These are phyloP conservation scores for Burhinus oedicnemus DNA, from an alignment of 2,113 vertebrate species.

Conservation along the genomic window DNA sequence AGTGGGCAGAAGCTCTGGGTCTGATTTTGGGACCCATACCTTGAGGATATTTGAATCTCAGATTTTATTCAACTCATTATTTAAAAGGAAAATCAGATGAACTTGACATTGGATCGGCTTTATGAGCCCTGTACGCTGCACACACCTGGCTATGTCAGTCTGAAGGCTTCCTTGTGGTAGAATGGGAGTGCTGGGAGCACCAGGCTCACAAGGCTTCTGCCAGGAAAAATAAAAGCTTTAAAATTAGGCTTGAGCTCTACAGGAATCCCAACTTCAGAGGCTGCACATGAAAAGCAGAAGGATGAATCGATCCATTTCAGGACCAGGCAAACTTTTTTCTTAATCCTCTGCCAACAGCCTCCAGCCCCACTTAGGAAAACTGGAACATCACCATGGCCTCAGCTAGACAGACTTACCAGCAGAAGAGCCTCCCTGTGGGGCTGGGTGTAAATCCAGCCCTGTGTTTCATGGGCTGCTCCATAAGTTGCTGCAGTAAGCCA, in stretches of 20 bases:
- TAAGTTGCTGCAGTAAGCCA: neutral
- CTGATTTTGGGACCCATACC: neutral
- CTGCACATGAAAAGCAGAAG: neutral
- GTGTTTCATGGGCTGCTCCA: neutral
- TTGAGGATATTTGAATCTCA: neutral
- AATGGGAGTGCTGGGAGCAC: neutral
- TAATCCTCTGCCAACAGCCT: neutral
- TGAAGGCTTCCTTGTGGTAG: neutral
- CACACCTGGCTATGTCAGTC: neutral
- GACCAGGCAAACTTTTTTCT: too few species aligned
- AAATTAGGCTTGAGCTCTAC: neutral
- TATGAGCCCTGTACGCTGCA: neutral
- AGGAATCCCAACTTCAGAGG: neutral
- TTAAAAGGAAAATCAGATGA: conserved; percentile 15
- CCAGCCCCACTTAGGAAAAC: neutral
- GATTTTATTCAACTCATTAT: neutral
- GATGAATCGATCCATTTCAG: neutral
- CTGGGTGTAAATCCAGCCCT: neutral
- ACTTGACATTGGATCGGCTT: neutral
- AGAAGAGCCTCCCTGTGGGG: neutral
- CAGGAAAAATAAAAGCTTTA: neutral
- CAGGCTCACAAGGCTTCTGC: neutral
- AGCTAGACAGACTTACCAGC: neutral
- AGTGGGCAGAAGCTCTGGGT: neutral
- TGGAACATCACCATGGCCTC: neutral